Evolutionary conservation across 64 coral and sea anemone genomes (phyloP), one percentile per base, ranked within the genome.

Genomic region (Montipora efflorescens): DNA sequence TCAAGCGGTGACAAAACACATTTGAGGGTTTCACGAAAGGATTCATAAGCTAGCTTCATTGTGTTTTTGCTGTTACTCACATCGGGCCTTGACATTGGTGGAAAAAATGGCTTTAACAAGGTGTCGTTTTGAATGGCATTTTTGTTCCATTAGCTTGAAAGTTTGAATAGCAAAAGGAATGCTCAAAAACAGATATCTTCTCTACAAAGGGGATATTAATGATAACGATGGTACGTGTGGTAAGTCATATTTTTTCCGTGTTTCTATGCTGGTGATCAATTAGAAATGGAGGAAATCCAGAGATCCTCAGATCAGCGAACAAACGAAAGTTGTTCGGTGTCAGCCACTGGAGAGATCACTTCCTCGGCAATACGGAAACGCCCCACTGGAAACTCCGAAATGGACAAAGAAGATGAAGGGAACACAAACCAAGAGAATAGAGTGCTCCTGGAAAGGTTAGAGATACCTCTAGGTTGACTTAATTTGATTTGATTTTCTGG

Each of bases 281-380:
- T 57, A 86, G 82, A 46, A 36, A 46, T 71, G 13, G 47, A 86
- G 45, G 82, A 71, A 71, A 36, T 43, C 7, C 6, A 57, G 0
- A 45, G 13, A 1, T 50, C 14, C 7, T 22, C 45, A 71, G 45
- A 49, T 1, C 70, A 18, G 8, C 9, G 22, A 47, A 16, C 47
- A 22, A 86, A 86, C 11, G 82, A 47, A 49, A 18, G 45, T 48
- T 48, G 2, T 49, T 72, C 36, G 1, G 44, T 71, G 64, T 36
- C 68, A 10, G 1, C 5, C 46, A 70, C 15, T 4, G 46, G 20
- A 72, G 67, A 71, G 9, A 72, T 21, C 6, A 10, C 64, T 5
- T 20, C 59, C 4, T 86, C 67, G 12, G 67, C 8, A 86, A 14
- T 86, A 22, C 70, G 66, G 45, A 86, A 71, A 86, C 82, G 82